Base-by-base conservation (phyloP, 1,140 invertebrate genomes). In the Drosophila pandora region DNA sequence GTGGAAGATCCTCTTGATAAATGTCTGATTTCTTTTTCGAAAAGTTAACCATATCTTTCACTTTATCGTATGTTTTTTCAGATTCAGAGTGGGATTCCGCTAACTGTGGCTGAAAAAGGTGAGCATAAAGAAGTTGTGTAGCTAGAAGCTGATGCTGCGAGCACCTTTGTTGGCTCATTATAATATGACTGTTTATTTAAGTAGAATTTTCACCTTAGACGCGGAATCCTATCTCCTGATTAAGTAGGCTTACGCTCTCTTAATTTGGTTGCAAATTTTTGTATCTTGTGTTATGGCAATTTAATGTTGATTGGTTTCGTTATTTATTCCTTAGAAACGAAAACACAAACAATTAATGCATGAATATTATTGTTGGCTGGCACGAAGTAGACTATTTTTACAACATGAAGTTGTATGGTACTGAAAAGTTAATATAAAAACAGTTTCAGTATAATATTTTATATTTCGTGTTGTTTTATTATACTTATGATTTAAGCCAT, bases 101-200 rank as follows among this genome's bases (percentile, higher is more conserved):
- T 37, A 60, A 30, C 13, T 80, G 50, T 1, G 82, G 70, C 47
- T 79, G 83, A 9, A 87, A 41, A 32, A 87, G 69, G 30, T 69
- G 67, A 9, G 83, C 76, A 25, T 88, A 87, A 1, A 87, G 32
- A 10, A 87, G 62, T 43, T 87, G 83, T 23, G 79, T 68, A 2
- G 83, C 68, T 47, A 87, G 63, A 17, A 87, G 41, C 12, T 88
- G 83, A 34, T 75, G 73, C 3, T 74, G 56, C 17, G 65, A 59
- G 39, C 55, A 56, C 23, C 58, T 84, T 39, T 63, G 71, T 34
- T 71, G 74, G 25, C 50, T 55, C 12, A 62, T 47, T 45, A 56
- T 34, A 71, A 37, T 78, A 49, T 65, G 65, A 12, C 10, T 69
- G 17, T 76, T 82, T 17, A 79, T 58, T 0, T 52, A 68, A 8